Percentiles rank a stretch among this genome's conserved stretches.
phyloP scores from a whole-genome alignment of 2,888 invertebrate species.

The Heliconius ismenius region DNA sequence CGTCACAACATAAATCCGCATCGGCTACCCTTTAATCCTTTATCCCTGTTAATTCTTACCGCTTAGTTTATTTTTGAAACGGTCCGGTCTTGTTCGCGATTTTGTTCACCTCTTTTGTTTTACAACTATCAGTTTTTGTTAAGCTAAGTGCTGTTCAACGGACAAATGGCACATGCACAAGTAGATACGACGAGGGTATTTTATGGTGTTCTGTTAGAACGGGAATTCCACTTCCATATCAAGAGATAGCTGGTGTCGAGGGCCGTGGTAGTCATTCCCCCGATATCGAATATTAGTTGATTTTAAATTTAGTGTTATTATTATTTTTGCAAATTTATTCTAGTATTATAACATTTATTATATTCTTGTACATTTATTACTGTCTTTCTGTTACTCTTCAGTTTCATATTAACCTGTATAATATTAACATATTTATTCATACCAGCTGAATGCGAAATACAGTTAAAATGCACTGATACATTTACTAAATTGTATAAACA shows the following conservation, averaged over 20 bases:
- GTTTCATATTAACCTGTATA: neutral
- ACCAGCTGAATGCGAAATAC: conserved; percentile 32
- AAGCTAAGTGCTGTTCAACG: conserved; percentile 79
- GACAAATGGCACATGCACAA: conserved; percentile 72
- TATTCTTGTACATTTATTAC: neutral
- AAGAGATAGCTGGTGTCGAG: conserved; percentile 48
- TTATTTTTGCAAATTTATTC: neutral
- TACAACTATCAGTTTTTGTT: conserved; percentile 81
- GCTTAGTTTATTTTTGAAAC: conserved; percentile 81
- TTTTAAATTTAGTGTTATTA: conserved; percentile 32
- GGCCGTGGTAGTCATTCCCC: conserved; percentile 45
- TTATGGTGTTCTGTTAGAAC: conserved; percentile 62
- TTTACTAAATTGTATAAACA: conserved; percentile 50
- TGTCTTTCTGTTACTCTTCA: neutral
- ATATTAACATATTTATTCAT: conserved; percentile 26
- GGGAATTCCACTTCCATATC: conserved; percentile 53
- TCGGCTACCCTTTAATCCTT: conserved; percentile 82
- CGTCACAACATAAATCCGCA: conserved; percentile 80
- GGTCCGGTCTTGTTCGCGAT: conserved; percentile 74
- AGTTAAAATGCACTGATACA: conserved; percentile 42
- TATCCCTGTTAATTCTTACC: conserved; percentile 81
- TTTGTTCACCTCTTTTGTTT: conserved; percentile 77
- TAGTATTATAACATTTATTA: neutral
- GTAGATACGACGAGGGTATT: conserved; percentile 65
- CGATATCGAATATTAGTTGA: conserved; percentile 40